A percentile compares a stretch with the other conserved stretches of the same genome.
Evolutionary conservation across 2,113 vertebrate species (phyloP).

Genomic region (Dascyllus trimaculatus): DNA sequence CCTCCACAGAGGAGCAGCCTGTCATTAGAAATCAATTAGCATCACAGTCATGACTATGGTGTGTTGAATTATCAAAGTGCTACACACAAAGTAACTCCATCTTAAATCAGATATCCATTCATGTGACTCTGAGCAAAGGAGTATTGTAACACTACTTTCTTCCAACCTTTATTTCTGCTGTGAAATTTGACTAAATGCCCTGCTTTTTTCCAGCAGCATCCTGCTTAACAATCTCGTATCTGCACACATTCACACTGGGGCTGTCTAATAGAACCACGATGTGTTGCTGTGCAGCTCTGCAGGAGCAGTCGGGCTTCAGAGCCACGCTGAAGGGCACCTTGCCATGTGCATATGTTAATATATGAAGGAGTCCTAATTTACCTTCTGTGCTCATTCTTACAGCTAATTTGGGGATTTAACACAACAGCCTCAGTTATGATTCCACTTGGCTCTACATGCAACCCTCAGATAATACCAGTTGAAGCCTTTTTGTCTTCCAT

Average conservation of each 20-base stretch:
- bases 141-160: not conserved
- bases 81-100: not conserved
- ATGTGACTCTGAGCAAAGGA: not conserved
- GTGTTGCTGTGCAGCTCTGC: slow-evolving; percentile 11
- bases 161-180: not conserved
- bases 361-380: not conserved
- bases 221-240: not conserved
- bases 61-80: not conserved
- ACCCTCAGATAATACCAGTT: too few species aligned
- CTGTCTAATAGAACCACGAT: not conserved
- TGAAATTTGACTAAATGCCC: not conserved
- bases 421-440: too few species aligned
- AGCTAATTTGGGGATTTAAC: too few species aligned
- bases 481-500: too few species aligned
- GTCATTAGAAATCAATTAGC: slow-evolving; percentile 24
- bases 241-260: not conserved
- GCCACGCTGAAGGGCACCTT: slow-evolving; percentile 51
- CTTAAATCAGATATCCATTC: not conserved
- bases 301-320: slow-evolving; percentile 5
- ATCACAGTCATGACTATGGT: not conserved
- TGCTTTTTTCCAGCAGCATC: not conserved
- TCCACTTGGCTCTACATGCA: too few species aligned
- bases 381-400: not conserved
- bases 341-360: not conserved
- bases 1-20: slow-evolving; percentile 4